Base-by-base conservation (phyloP, 2,797 vertebrate genomes). In the Takifugu ocellatus region DNA sequence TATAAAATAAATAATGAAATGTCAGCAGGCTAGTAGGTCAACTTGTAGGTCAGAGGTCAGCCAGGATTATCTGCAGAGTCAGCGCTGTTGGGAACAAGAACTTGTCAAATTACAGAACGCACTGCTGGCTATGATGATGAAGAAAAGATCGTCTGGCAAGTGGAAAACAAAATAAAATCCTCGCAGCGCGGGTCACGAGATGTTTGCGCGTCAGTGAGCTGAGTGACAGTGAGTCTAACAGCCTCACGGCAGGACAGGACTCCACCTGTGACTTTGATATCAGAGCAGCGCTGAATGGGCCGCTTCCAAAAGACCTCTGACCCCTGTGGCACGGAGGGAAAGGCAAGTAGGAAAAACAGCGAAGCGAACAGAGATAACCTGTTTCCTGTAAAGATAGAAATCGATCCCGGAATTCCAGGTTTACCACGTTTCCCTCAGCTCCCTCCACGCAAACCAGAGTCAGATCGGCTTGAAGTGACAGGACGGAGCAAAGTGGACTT, bases 191-290 rank as follows among this genome's bases (percentile, higher is more conserved):
- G 74, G 73, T 87, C 85, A 83, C 45, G 66, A 63, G 80, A 74
- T 84, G 82, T 84, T 84, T 87, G 77, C 78, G 79, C 84, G 79
- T 65, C 81, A 85, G 82, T 82, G 70, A 83, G 70, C 73, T 85
- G 78, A 85, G 82, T 73, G 78, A 84, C 82, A 78, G 72, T 87
- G 78, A 88, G 61, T 45, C 74, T 82, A 86, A 86, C 70, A 67
- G 69, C 56, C 26, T 47, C 84, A 65, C 84, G 16, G 70, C 77
- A 74, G 84, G 79, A 70, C 68, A 48, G 31, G 49, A 59, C 78
- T 83, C 70, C 72, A 83, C 57, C 74, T 82, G 81, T 57, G 77
- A 80, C 70, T 74, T 66, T 76, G 63, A 77, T 78, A 79, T 68
- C 11, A 58, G 52, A 61, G 68, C 61, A 68, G 21, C 15, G 45